Conservation (phyloP, 2,113 vertebrate genomes). For the Proteles cristata region DNA sequence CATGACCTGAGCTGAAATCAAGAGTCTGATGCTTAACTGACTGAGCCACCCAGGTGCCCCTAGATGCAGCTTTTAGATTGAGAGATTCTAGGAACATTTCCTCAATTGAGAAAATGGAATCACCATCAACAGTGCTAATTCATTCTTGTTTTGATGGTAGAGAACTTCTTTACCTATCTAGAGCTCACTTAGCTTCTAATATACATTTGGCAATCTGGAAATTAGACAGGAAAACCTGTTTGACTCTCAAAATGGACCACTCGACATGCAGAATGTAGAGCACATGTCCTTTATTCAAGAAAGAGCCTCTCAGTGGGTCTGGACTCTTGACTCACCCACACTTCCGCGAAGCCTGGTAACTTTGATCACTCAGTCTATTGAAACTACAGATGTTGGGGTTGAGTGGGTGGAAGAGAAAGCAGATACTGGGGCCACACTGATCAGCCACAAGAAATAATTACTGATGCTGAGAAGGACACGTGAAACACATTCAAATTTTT, state of each 20-base stretch:
- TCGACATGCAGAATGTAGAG: not conserved
- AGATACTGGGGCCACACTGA: not conserved
- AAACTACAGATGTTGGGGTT: not conserved
- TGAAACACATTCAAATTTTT: not conserved
- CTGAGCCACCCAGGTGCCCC: no score
- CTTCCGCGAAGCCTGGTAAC: not conserved
- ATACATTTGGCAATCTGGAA: not conserved
- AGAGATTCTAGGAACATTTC: conserved; percentile 24
- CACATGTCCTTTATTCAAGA: not conserved
- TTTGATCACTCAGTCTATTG: not conserved
- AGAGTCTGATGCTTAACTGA: no score
- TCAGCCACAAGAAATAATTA: not conserved
- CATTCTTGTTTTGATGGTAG: not conserved
- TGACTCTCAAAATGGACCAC: not conserved
- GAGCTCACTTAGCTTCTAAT: not conserved
- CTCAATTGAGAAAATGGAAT: not conserved
- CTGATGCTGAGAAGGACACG: not conserved
- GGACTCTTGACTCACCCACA: not conserved
- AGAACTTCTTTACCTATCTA: not conserved
- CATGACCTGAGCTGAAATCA: no score
- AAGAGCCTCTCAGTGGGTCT: not conserved
- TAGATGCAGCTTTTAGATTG: not conserved
- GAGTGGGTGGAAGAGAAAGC: not conserved
- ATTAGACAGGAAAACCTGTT: not conserved
- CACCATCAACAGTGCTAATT: not conserved